Conservation (phyloP, 2,797 vertebrate species). For the Chromis chromis region DNA sequence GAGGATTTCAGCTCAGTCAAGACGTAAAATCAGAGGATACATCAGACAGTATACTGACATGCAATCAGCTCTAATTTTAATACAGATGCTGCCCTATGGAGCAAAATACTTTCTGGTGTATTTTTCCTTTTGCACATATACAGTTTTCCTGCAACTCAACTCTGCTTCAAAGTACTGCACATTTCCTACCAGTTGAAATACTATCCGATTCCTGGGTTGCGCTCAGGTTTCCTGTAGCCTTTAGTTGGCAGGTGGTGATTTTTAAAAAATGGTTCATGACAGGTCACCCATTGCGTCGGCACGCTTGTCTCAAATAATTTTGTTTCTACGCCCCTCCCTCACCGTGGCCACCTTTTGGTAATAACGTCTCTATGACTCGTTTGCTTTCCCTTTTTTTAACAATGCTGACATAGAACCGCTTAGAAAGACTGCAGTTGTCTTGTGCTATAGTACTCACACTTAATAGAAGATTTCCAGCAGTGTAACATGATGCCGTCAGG, state of each 20-base stretch:
- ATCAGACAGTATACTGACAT: background rate
- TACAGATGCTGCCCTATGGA: background rate
- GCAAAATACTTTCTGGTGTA: conserved; percentile 1
- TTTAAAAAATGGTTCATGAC: conserved; percentile 34
- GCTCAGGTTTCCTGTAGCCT: conserved; percentile 32
- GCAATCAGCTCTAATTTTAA: conserved; percentile 10
- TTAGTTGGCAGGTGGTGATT: conserved; percentile 45
- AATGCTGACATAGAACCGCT: conserved; percentile 43
- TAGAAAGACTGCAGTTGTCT: conserved; percentile 47
- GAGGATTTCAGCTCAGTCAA: conserved; percentile 39
- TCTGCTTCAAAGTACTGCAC: conserved; percentile 21
- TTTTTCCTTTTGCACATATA: background rate
- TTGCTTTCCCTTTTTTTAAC: conserved; percentile 29
- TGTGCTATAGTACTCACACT: conserved; percentile 50
- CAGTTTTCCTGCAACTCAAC: background rate
- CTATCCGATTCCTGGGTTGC: conserved; percentile 1
- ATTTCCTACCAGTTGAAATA: conserved; percentile 24
- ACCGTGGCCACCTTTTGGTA: conserved; percentile 16
- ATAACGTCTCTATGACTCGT: conserved; percentile 8
- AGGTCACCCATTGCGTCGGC: conserved; percentile 29
- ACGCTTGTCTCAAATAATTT: conserved; percentile 22
- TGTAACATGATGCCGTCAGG: conserved; percentile 66
- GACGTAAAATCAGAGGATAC: conserved; percentile 32
- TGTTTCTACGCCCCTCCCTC: conserved; percentile 24
- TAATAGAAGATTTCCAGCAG: conserved; percentile 69